phyloP scores from a whole-genome alignment of 2,797 vertebrate genomes.

The Enteromius paludinosus region DNA sequence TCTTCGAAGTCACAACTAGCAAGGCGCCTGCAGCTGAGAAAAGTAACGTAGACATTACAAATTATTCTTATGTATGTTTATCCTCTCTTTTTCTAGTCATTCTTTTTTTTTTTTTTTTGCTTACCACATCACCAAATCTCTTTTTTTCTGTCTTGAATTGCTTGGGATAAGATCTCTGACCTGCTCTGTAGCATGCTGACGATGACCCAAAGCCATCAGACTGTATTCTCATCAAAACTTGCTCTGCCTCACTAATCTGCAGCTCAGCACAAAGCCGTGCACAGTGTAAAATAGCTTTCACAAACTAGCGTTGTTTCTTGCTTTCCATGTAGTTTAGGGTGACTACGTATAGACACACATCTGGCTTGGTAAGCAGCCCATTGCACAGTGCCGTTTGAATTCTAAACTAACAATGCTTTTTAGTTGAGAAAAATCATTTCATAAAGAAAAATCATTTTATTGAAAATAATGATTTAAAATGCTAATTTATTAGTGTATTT shows the following conservation, averaged over 20 bases:
- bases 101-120: constrained; percentile 64
- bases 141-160: constrained; percentile 44
- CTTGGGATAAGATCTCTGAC: constrained; percentile 48
- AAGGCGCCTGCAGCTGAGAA: constrained; percentile 76
- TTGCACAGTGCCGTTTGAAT: not conserved
- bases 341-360: constrained; percentile 16
- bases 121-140: constrained; percentile 59
- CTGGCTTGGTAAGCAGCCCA: constrained; percentile 2
- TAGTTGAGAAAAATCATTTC: not conserved
- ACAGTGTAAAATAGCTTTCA: constrained; percentile 20
- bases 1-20: constrained; percentile 80
- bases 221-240: constrained; percentile 50
- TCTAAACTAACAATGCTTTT: not conserved
- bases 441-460: not conserved
- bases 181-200: constrained; percentile 47
- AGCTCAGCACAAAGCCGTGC: constrained; percentile 38
- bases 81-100: constrained; percentile 65
- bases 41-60: constrained; percentile 80
- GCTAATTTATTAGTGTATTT: not conserved
- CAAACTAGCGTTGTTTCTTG: constrained; percentile 7
- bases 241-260: constrained; percentile 69
- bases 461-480: not conserved
- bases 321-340: constrained; percentile 8
- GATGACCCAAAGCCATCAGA: constrained; percentile 37
- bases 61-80: constrained; percentile 59